Base-by-base conservation (phyloP, 92 coral and sea anemone species). In the Pocillopora grandis region DNA sequence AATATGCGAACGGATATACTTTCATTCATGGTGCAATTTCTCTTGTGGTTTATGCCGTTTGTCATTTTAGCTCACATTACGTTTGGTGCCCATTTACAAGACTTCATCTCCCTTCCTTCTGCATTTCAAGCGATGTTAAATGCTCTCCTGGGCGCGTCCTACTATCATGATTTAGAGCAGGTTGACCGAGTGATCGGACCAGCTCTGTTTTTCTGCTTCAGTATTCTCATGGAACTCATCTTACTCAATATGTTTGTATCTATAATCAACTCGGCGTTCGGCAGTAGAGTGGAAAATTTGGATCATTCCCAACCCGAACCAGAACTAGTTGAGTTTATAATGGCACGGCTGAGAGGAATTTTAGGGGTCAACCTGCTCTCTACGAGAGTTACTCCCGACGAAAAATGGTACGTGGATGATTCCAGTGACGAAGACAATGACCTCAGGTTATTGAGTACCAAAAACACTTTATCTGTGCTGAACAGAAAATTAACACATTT, bases 171-270 rank as follows among this genome's bases (percentile, higher is more conserved):
- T 16, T 57, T 93, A 7, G 62, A 91, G 58, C 87, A 78, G n/a
- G 85, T 81, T 1, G 92, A 93, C 42, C 87, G 87, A 15, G 23
- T 93, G 61, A 78, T 93, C 72, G 97, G 95, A 12, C 97, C 94
- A 1, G 15, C 85, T 12, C 69, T 93, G 37, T 93, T 86, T 72
- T 55, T 91, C 33, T 21, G 74, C 33, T 93, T 88, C 81, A 80
- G 93, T 72, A 69, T 93, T 19, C 82, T 89, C 2, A 81, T 93
- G 97, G 88, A 86, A 12, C 90, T 93, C 33, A 78, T 93, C 3
- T 91, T 93, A 12, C 79, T 93, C 27, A 93, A 93, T 76, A 93
- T 93, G 59, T 93, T 93, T 66, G 89, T 93, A 0, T 89, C 93
- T 19, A 93, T 93, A 58, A 93, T 93, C 65, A 91, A 91, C 66